phyloP scores from a whole-genome alignment of 2,797 vertebrate species.

The Mycteria americana region DNA sequence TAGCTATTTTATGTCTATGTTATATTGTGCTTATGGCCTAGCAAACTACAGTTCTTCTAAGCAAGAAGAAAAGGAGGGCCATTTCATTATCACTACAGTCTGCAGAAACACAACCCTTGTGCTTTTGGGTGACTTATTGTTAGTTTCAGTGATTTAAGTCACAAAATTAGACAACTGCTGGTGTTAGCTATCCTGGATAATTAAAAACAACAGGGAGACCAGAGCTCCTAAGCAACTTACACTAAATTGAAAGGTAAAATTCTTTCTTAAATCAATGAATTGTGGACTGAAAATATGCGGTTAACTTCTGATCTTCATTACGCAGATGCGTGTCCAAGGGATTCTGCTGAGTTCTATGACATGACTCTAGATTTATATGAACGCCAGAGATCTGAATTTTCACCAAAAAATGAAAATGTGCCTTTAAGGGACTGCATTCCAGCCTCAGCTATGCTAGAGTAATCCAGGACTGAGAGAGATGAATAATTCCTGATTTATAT shows the following conservation, averaged over 20 bases:
- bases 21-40: slow-evolving; percentile 73
- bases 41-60: slow-evolving; percentile 56
- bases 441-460: not conserved
- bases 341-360: not conserved
- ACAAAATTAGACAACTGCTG: slow-evolving; percentile 64
- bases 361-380: not conserved
- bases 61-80: slow-evolving; percentile 50
- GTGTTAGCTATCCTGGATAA: slow-evolving; percentile 52
- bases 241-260: slow-evolving; percentile 7
- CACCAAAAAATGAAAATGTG: not conserved
- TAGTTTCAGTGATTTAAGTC: slow-evolving; percentile 57
- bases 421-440: not conserved
- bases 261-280: not conserved
- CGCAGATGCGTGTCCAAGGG: not conserved
- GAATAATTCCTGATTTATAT: slow-evolving; percentile 22
- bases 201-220: not conserved
- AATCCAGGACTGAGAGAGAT: not conserved
- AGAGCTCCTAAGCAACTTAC: not conserved
- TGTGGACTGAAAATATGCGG: not conserved
- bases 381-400: not conserved
- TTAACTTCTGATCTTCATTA: not conserved
- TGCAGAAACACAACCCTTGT: slow-evolving; percentile 75
- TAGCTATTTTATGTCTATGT: slow-evolving; percentile 41
- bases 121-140: slow-evolving; percentile 73
- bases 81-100: slow-evolving; percentile 58